Base-by-base conservation (phyloP, 2,888 invertebrate genomes). In the Drosophila paramelanica region DNA sequence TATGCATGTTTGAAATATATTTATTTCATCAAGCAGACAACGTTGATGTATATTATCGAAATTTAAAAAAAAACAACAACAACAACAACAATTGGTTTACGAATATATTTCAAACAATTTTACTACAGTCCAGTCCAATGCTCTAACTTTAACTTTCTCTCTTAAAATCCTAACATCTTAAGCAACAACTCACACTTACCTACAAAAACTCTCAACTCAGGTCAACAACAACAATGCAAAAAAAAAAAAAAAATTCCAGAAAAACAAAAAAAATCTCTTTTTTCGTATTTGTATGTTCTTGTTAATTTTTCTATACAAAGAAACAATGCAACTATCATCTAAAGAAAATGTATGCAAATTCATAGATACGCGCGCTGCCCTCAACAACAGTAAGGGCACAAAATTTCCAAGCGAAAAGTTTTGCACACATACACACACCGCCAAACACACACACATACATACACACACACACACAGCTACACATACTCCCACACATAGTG, bases 231-330 rank as follows among this genome's bases (percentile, higher is more conserved):
- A 77, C 60, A 73, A 72, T 51, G 64, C 64, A 73, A 74, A 76
- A 60, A 66, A 74, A 70, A 76, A 59, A 59, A 83, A 72, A 75
- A 64, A 58, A 36, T 49, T 8, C 31, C 17, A 14, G 25, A 46
- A 14, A 50, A 60, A 17, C 17, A 49, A 10, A 67, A 72, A 77
- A 90, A 91, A 92, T 91, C 91, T 91, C 91, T 91, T 90, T 91
- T 91, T 91, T 91, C 91, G 92, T 92, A 91, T 91, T 91, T 91
- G 92, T 91, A 90, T 91, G 92, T 91, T 92, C 86, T 91, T 91
- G 91, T 92, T 91, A 89, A 91, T 91, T 91, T 91, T 91, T 84
- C 78, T 86, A 70, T 78, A 86, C 88, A 87, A 88, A 87, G 79
- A 90, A 88, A 87, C 71, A 77, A 79, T 73, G 73, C 70, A 76